These are phyloP conservation scores for Lagopus muta DNA, from an alignment of 2,113 vertebrate genomes.

Conservation along the genomic window DNA sequence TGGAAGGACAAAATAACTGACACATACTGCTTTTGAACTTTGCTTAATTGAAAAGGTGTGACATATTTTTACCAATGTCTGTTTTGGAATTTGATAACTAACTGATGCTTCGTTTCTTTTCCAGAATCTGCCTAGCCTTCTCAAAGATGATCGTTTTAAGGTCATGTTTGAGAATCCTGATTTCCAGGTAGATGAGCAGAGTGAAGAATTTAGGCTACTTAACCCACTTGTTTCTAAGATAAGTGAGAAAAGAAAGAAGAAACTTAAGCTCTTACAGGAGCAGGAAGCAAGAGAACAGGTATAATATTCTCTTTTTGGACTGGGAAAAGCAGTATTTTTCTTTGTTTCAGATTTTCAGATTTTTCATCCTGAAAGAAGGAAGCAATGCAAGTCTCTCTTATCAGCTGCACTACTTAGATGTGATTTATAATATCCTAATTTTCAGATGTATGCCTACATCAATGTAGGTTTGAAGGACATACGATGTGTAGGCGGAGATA, in stretches of 20 bases:
- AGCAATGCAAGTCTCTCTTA: neutral
- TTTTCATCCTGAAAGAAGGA: neutral
- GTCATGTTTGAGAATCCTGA: conserved; percentile 99
- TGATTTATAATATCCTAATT: neutral
- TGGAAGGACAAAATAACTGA: conserved; percentile 5
- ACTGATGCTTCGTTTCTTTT: neutral
- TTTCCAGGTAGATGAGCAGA: conserved; percentile 95
- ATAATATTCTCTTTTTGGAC: neutral
- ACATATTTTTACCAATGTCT: neutral
- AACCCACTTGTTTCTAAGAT: conserved; percentile 98
- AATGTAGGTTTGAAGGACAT: neutral
- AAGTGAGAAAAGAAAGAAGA: conserved; percentile 90
- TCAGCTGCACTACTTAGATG: neutral
- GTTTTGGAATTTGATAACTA: neutral
- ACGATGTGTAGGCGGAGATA: neutral
- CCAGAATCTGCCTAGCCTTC: conserved; percentile 88
- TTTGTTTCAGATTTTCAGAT: neutral
- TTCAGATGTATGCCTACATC: neutral
- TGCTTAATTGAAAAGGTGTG: neutral
- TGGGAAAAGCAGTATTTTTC: neutral
- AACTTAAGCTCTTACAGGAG: conserved; percentile 84
- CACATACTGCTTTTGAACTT: neutral
- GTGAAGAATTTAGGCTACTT: conserved; percentile 95
- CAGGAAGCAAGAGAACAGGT: conserved; percentile 79
- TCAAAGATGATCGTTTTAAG: conserved; percentile 95